A percentile compares a stretch with the other conserved stretches of the same genome.
Conservation (phyloP, 2,797 vertebrate species). For the Notoglanidium macrostoma region DNA sequence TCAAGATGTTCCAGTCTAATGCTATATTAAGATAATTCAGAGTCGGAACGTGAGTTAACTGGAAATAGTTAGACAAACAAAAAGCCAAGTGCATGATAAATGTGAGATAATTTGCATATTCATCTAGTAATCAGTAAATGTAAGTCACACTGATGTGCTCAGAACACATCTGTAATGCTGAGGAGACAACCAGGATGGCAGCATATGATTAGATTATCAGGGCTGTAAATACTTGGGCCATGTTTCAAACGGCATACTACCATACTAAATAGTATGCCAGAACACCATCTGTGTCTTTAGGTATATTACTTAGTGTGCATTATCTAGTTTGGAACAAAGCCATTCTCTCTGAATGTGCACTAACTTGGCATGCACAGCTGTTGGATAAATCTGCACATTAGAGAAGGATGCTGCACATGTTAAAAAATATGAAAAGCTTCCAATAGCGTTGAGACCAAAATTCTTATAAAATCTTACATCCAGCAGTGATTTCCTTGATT, state of each 20-base stretch:
- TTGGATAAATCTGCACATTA: slow-evolving; percentile 1
- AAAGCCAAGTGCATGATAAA: not conserved
- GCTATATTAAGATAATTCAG: not conserved
- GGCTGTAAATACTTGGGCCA: not conserved
- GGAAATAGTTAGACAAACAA: not conserved
- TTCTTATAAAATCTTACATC: not conserved
- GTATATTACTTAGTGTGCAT: slow-evolving; percentile 4
- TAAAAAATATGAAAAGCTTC: not conserved
- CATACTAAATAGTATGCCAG: slow-evolving; percentile 2
- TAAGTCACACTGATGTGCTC: not conserved
- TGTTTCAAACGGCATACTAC: not conserved
- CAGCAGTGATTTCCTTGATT: not conserved
- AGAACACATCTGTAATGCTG: not conserved
- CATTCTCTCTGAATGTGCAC: slow-evolving; percentile 8
- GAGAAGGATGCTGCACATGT: not conserved
- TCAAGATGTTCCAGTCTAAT: not conserved
- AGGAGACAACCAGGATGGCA: not conserved
- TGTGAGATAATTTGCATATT: not conserved
- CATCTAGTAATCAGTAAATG: not conserved
- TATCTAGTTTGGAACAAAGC: slow-evolving; percentile 21
- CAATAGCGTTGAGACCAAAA: not conserved
- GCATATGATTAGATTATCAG: not conserved
- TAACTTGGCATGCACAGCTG: not conserved
- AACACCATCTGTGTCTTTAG: slow-evolving; percentile 23
- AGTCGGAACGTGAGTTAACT: not conserved